A percentile compares a stretch with the other conserved stretches of the same genome.
phyloP scores from a whole-genome alignment of 2,113 vertebrate species.

The Poeciliopsis prolifica region DNA sequence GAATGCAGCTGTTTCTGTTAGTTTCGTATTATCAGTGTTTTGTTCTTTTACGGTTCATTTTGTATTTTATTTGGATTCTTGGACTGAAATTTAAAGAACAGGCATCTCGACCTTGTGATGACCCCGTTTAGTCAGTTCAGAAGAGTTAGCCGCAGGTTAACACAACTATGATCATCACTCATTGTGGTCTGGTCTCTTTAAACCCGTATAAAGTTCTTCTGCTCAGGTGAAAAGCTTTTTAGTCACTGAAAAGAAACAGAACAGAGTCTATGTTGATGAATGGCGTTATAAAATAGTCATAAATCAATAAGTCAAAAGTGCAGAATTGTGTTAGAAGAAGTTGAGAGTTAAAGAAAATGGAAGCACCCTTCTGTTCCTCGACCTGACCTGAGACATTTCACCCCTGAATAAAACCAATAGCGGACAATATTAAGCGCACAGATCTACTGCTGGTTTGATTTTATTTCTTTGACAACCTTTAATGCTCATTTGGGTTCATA shows the following conservation, averaged over 20 bases:
- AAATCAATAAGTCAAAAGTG: background rate
- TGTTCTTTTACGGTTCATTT: rapidly evolving
- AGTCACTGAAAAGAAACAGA: no score
- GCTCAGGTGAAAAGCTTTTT: background rate
- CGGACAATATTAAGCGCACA: background rate
- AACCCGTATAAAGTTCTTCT: background rate
- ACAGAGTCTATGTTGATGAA: background rate
- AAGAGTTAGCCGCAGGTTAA: slow-evolving; percentile 31
- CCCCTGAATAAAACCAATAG: background rate
- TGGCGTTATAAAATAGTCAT: background rate
- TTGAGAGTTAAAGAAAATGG: background rate
- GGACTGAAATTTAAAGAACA: background rate
- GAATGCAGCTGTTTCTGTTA: background rate
- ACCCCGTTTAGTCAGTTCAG: slow-evolving; percentile 57
- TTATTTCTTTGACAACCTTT: background rate
- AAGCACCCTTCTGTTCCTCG: background rate
- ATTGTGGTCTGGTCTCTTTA: background rate
- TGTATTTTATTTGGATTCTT: background rate
- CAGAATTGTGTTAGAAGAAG: background rate
- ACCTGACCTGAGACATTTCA: background rate
- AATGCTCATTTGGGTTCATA: background rate
- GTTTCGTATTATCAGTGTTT: background rate
- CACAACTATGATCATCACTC: slow-evolving; percentile 12
- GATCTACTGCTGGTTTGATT: background rate
- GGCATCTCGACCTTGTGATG: slow-evolving; percentile 72